Evolutionary conservation across 2,113 vertebrate species (phyloP), one percentile per base, ranked within the genome.

Genomic region (Planiliza haematocheilus): DNA sequence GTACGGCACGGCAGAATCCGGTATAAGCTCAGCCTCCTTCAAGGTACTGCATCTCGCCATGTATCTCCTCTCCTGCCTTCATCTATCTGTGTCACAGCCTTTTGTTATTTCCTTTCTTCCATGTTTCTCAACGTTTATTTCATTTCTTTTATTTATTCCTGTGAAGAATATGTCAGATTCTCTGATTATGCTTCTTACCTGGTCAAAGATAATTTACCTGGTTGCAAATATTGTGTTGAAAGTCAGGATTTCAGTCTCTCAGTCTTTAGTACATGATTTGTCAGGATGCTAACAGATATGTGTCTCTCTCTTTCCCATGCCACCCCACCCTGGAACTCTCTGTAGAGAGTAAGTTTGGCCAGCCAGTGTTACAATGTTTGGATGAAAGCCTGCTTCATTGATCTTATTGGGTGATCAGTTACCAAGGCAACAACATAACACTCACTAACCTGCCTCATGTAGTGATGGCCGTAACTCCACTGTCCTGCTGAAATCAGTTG

Each of bases 331-430:
- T 95, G 95, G 96, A 96, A 96, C 96, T 97, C 96, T 97, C 95
- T 94, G 87, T 97, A 99, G 97, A 97, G 97, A 97, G 97, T 99
- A 99, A 98, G 97, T 99, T 93, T 95, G 92, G 93, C 93, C 93
- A 90, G 63, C 75, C 49, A 24, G 53, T 84, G 61, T 59, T 37
- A 4, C 12, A 55, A 39, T 72, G 92, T 94, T 94, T 96, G 93
- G 86, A 83, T 92, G 88, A 91, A 87, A 71, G 61, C 55, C 18
- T 80, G 37, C 64, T 77, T 83, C 49, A 55, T 59, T 84, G 68
- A 85, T 77, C 74, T 64, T 37, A 63, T 21, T 70, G 63, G 61
- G 58, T 73, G 16, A 70, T 70, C 60, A 62, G 46, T 81, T 73
- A 50, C 21, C 55, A 67, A 34, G 49, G 43, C 36, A 66, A 72